A percentile compares a stretch with the other conserved stretches of the same genome.
phyloP scores from a whole-genome alignment of 2,797 vertebrate species.

The Bothrops alternatus region DNA sequence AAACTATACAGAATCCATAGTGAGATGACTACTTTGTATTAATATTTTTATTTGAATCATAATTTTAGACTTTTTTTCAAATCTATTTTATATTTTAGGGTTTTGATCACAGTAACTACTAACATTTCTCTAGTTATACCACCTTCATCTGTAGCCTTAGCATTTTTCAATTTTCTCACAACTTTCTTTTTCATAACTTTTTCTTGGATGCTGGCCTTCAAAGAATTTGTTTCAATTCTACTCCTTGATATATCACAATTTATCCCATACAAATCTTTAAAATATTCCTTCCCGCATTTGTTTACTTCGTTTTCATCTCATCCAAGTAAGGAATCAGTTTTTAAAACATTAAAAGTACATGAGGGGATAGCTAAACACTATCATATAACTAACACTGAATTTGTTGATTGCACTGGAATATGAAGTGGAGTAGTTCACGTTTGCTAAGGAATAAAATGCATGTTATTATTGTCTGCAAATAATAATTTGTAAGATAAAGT shows the following conservation, averaged over 20 bases:
- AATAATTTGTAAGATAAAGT: background rate
- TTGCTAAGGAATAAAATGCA: background rate
- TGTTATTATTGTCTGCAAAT: background rate
- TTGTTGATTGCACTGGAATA: background rate
- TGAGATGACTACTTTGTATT: background rate
- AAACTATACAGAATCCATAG: background rate
- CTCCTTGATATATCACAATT: background rate
- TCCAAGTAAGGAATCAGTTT: background rate
- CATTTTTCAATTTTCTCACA: background rate
- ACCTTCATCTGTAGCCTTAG: background rate
- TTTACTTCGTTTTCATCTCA: background rate
- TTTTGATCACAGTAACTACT: background rate
- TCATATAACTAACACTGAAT: background rate
- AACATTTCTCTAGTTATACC: background rate
- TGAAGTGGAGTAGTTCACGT: background rate
- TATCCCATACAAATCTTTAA: background rate
- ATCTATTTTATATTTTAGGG: background rate
- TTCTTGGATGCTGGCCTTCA: background rate
- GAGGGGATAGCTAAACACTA: background rate
- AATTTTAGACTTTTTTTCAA: background rate
- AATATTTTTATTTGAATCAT: background rate
- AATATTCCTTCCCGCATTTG: background rate
- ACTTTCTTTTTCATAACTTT: background rate
- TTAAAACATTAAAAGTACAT: background rate
- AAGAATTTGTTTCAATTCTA: background rate